Evolutionary conservation across 2,797 vertebrate species (phyloP).

Genomic region (Hemibagrus guttatus): DNA sequence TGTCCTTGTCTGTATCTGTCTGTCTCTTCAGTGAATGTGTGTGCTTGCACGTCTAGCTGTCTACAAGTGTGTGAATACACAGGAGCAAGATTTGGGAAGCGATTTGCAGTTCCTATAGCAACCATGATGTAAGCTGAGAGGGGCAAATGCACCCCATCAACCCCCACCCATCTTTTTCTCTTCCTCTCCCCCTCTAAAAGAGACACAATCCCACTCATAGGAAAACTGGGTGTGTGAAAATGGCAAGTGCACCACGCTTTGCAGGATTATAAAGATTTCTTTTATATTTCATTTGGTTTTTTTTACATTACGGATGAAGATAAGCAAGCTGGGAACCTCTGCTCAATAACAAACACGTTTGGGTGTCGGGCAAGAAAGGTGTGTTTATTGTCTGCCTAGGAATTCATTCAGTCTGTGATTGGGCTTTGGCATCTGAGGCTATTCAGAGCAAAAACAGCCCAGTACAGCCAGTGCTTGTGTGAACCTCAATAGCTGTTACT

Average conservation of each 20-base stretch:
- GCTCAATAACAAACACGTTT: conserved; percentile 48
- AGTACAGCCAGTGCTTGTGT: conserved; percentile 29
- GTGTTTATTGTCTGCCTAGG: conserved; percentile 54
- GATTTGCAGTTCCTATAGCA: conserved; percentile 65
- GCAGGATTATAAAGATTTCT: conserved; percentile 49
- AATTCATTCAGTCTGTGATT: conserved; percentile 49
- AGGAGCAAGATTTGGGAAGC: conserved; percentile 61
- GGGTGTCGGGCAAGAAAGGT: conserved; percentile 48
- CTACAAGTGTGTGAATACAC: conserved; percentile 49
- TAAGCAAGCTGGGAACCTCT: conserved; percentile 44
- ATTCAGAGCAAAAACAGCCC: conserved; percentile 39
- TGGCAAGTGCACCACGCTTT: conserved; percentile 48
- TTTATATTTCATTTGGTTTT: conserved; percentile 34
- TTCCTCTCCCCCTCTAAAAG: conserved; percentile 49
- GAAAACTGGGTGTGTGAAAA: conserved; percentile 56
- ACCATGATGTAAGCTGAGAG: conserved; percentile 64
- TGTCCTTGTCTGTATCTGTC: conserved; percentile 25
- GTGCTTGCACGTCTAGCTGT: conserved; percentile 41
- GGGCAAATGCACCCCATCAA: conserved; percentile 52
- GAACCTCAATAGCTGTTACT: conserved; percentile 33
- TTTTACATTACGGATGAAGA: conserved; percentile 37
- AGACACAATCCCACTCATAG: conserved; percentile 50
- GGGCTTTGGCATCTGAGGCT: conserved; percentile 42
- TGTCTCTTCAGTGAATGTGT: conserved; percentile 1
- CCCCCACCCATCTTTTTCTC: conserved; percentile 46